Evolutionary conservation across 2,113 vertebrate genomes (phyloP).

Genomic region (Candoia aspera): DNA sequence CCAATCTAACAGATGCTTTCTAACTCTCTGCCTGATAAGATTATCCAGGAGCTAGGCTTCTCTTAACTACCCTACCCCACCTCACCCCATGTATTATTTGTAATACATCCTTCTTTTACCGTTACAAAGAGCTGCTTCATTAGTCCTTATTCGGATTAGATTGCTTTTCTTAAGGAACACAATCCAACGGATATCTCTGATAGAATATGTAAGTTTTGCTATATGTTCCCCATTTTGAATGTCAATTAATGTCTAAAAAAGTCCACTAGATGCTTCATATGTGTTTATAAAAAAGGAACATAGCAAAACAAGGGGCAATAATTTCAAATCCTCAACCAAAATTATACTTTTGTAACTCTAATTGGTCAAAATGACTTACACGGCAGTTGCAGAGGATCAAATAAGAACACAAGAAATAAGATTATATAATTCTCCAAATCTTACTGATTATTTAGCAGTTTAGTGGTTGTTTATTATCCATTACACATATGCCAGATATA

Average conservation of each 20-base stretch:
- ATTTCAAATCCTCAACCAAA: not conserved
- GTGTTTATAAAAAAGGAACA: not conserved
- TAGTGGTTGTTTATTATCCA: not conserved
- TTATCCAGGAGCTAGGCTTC: not conserved
- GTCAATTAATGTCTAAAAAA: not conserved
- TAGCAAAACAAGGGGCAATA: not conserved
- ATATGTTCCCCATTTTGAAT: not conserved
- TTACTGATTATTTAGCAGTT: not conserved
- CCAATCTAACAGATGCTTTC: not conserved
- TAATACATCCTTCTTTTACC: not conserved
- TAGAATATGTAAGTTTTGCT: not conserved
- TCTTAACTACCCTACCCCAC: not conserved
- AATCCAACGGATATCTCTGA: not conserved
- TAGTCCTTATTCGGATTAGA: not conserved
- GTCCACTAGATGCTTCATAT: not conserved
- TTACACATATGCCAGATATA: constrained; percentile 26
- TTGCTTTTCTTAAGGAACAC: not conserved
- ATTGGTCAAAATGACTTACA: not conserved
- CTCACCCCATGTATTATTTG: not conserved
- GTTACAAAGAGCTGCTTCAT: not conserved
- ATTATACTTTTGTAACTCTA: not conserved
- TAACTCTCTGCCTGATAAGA: not conserved
- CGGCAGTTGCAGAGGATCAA: not conserved
- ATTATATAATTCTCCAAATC: not conserved
- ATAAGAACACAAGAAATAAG: constrained; percentile 19